These are phyloP conservation scores for Vombatus ursinus DNA, from an alignment of 2,113 vertebrate genomes.

Conservation along the genomic window DNA sequence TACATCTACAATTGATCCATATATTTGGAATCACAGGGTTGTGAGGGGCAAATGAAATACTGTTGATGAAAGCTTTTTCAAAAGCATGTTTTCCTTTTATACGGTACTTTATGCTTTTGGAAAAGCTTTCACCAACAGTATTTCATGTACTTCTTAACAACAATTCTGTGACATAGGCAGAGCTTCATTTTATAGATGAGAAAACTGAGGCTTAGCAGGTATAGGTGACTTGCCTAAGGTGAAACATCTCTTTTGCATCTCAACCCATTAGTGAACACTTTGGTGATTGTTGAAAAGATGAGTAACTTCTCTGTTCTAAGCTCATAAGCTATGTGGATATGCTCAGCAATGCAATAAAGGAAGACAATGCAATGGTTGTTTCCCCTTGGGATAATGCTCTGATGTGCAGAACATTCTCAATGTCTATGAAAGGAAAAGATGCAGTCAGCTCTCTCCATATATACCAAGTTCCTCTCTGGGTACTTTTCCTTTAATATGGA, in stretches of 20 bases:
- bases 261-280: conserved; percentile 3
- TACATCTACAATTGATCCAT: not conserved
- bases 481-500: not conserved
- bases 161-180: not conserved
- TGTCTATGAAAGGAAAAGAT: not conserved
- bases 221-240: not conserved
- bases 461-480: not conserved
- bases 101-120: not conserved
- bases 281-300: not conserved
- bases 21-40: not conserved
- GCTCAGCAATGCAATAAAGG: not conserved
- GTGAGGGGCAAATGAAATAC: conserved; percentile 13
- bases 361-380: not conserved
- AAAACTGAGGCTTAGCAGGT: not conserved
- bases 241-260: not conserved
- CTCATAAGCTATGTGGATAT: not conserved
- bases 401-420: not conserved
- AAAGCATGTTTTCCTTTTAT: not conserved
- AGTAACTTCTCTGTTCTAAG: not conserved
- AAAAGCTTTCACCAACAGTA: not conserved
- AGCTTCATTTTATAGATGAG: conserved; percentile 18
- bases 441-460: not conserved
- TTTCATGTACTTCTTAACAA: conserved; percentile 24
- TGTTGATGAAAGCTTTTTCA: not conserved
- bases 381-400: not conserved